A percentile compares a stretch with the other conserved stretches of the same genome.
Conservation (phyloP, 1,140 invertebrate genomes). For the Hesperophylax magnus region DNA sequence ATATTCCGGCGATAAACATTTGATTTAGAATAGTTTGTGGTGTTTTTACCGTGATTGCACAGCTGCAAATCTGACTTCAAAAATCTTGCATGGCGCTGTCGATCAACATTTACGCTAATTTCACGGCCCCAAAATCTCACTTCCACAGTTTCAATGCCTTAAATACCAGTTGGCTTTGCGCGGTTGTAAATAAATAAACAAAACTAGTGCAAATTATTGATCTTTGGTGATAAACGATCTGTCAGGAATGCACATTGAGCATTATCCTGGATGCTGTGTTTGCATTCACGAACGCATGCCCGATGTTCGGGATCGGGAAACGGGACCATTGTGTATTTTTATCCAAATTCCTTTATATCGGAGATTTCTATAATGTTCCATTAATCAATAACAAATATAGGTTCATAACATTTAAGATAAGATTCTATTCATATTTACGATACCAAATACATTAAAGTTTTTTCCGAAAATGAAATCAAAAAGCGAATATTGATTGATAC, state of each 20-base stretch:
- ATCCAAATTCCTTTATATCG: neutral
- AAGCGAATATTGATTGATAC: no score
- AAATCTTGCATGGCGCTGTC: constrained; percentile 33
- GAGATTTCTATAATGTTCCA: no score
- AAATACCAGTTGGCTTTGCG: neutral
- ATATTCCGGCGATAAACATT: neutral
- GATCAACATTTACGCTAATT: constrained; percentile 12
- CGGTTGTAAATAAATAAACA: constrained; percentile 7
- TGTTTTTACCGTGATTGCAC: constrained; percentile 5
- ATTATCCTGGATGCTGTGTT: constrained; percentile 8
- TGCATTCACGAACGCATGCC: constrained; percentile 14
- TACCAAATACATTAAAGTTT: no score
- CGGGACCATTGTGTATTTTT: neutral
- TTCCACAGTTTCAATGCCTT: neutral
- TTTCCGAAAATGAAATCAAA: no score
- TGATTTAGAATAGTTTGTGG: neutral
- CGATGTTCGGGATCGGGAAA: neutral
- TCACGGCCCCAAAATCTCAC: constrained; percentile 10
- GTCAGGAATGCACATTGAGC: neutral
- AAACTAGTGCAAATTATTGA: constrained; percentile 1
- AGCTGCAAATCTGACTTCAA: neutral
- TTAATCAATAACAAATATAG: no score
- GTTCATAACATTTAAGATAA: no score
- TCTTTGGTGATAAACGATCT: neutral
- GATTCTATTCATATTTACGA: no score